A percentile compares a stretch with the other conserved stretches of the same genome.
Evolutionary conservation across 2,797 vertebrate genomes (phyloP).

Genomic region (Danio tinwini): DNA sequence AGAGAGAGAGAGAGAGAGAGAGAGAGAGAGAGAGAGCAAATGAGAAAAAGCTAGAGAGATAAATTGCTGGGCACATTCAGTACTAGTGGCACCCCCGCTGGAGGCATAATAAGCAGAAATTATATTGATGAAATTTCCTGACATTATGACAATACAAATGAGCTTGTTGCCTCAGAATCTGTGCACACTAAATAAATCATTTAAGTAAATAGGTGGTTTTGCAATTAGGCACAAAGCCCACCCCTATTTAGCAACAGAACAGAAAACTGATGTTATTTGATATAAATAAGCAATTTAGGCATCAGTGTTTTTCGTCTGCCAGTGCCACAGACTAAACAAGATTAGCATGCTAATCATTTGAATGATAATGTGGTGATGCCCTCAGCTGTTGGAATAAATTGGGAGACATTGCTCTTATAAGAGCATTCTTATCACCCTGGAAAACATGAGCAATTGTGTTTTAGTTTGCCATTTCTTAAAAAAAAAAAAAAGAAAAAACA

Average conservation of each 20-base stretch:
- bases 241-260: constrained; percentile 67
- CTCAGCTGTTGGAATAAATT: constrained; percentile 79
- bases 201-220: constrained; percentile 70
- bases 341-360: constrained; percentile 87
- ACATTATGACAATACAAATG: constrained; percentile 52
- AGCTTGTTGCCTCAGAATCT: constrained; percentile 65
- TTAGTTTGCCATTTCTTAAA: constrained; percentile 67
- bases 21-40: neutral
- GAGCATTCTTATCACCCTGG: constrained; percentile 79
- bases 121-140: constrained; percentile 46
- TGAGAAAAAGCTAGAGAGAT: neutral
- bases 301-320: constrained; percentile 75
- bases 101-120: constrained; percentile 38
- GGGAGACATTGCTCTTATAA: constrained; percentile 76
- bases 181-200: constrained; percentile 63
- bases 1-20: constrained; percentile 1
- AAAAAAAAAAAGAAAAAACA: constrained; percentile 49
- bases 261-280: constrained; percentile 79
- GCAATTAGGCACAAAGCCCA: constrained; percentile 77
- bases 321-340: constrained; percentile 78
- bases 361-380: constrained; percentile 84
- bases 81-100: constrained; percentile 16
- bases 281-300: constrained; percentile 84
- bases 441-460: constrained; percentile 75
- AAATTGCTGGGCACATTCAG: constrained; percentile 30